Base-by-base conservation (phyloP, 2,113 vertebrate species). In the Tetraodon nigroviridis region DNA sequence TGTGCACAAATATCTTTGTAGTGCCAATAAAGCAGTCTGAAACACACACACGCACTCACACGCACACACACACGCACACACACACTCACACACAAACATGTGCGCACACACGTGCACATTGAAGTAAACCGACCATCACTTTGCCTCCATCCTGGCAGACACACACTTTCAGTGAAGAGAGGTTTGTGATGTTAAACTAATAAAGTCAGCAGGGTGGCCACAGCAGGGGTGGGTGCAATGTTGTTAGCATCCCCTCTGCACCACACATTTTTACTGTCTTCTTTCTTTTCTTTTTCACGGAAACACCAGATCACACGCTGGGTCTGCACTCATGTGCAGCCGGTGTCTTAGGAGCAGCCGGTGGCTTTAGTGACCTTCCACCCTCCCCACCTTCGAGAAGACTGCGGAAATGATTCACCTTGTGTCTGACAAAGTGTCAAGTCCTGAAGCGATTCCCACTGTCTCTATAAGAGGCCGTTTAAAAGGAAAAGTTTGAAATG, bases 181-280 rank as follows among this genome's bases (percentile, higher is more conserved):
- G 55, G 70, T 63, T 69, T 80, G 77, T 80, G 75, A 73, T 67
- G 67, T 71, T 83, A 82, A 83, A 86, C 82, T 86, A 86, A 86
- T 86, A 81, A 78, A 80, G 71, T 64, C 79, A 79, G 75, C 80
- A 73, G 80, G 70, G 72, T 64, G 73, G 81, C 73, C 69, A 65
- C 79, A 79, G 73, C 72, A 84, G 77, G 65, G 68, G 65, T 73
- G 66, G 75, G 42, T 61, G 73, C 58, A 49, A 64, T 77, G 70
- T 73, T 60, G 80, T 85, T 82, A 80, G 80, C 58, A 64, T 40
- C 70, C 61, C 73, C 70, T 67, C 65, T 80, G 67, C 75, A 58
- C 57, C 58, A 52, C 61, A 61, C 45, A 29, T 69, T 72, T 48
- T 59, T 80, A 48, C n/a, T 48, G n/a, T 7, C 46, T 12, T 37